Percentiles rank a stretch among this genome's conserved stretches.
Conservation (phyloP, 2,113 vertebrate genomes). For the Rattus norvegicus region DNA sequence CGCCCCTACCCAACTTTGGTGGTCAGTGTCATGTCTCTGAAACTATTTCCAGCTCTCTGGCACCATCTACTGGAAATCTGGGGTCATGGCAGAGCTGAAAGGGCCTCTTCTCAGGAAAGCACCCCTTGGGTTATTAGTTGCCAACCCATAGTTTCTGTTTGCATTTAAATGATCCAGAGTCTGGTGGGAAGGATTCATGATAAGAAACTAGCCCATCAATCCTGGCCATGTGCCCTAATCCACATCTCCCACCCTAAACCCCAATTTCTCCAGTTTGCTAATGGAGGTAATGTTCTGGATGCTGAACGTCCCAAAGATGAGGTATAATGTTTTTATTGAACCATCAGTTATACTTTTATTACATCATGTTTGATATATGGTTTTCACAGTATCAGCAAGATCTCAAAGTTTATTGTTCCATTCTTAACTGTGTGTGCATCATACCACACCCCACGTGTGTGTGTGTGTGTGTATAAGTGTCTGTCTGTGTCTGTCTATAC, state of each 20-base stretch:
- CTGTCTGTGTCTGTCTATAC: too few species aligned
- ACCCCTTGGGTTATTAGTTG: not conserved
- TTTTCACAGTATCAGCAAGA: not conserved
- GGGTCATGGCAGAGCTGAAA: not conserved
- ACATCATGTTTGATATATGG: not conserved
- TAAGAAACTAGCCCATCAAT: not conserved
- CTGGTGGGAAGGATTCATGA: not conserved
- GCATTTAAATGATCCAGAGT: not conserved
- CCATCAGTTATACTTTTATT: conserved; percentile 10
- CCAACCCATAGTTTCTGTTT: not conserved
- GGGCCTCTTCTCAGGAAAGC: not conserved
- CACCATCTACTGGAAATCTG: conserved; percentile 67
- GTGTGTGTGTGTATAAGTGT: not conserved
- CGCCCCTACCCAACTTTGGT: not conserved
- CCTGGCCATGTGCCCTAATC: not conserved
- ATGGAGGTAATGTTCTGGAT: not conserved
- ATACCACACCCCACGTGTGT: too few species aligned
- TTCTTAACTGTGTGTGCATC: not conserved
- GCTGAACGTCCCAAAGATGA: not conserved
- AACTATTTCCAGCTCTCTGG: conserved; percentile 66
- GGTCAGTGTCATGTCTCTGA: accelerated
- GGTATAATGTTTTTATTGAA: not conserved
- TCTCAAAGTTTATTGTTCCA: not conserved
- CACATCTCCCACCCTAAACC: not conserved
- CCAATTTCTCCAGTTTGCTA: not conserved